These are phyloP conservation scores for Drosophila subquinaria DNA, from an alignment of 2,888 invertebrate species.

Conservation along the genomic window DNA sequence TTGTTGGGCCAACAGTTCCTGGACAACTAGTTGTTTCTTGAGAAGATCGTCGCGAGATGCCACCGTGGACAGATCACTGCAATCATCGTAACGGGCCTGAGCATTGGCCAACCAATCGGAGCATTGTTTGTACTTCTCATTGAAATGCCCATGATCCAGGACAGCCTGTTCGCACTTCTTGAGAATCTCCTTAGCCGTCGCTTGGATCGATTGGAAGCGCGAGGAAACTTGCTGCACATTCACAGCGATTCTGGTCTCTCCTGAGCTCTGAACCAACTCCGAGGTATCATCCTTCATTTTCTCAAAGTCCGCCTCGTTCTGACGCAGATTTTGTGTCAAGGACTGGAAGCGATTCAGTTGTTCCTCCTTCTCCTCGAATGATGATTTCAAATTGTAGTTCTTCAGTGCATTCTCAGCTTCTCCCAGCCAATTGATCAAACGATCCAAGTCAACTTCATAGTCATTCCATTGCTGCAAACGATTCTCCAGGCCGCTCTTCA, in stretches of 20 bases:
- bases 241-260: conserved; percentile 94
- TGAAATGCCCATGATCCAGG: conserved; percentile 91
- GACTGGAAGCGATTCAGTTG: conserved; percentile 96
- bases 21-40: conserved; percentile 89
- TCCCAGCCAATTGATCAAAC: conserved; percentile 92
- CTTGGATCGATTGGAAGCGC: conserved; percentile 94
- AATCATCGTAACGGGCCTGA: conserved; percentile 90
- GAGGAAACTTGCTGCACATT: conserved; percentile 96
- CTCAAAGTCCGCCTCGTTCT: conserved; percentile 94
- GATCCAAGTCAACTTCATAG: conserved; percentile 94
- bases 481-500: conserved; percentile 92
- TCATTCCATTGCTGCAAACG: conserved; percentile 96
- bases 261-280: conserved; percentile 93
- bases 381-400: conserved; percentile 93
- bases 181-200: conserved; percentile 94
- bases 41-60: conserved; percentile 90
- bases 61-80: conserved; percentile 88
- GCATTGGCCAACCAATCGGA: conserved; percentile 92
- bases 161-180: conserved; percentile 97
- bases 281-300: conserved; percentile 94
- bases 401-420: conserved; percentile 95
- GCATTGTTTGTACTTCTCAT: conserved; percentile 94
- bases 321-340: conserved; percentile 91
- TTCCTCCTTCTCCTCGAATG: conserved; percentile 95
- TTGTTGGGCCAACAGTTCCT: conserved; percentile 91